A percentile compares a stretch with the other conserved stretches of the same genome.
These are phyloP conservation scores for Myiothlypis coronata DNA, from an alignment of 2,797 vertebrate species.

Conservation along the genomic window DNA sequence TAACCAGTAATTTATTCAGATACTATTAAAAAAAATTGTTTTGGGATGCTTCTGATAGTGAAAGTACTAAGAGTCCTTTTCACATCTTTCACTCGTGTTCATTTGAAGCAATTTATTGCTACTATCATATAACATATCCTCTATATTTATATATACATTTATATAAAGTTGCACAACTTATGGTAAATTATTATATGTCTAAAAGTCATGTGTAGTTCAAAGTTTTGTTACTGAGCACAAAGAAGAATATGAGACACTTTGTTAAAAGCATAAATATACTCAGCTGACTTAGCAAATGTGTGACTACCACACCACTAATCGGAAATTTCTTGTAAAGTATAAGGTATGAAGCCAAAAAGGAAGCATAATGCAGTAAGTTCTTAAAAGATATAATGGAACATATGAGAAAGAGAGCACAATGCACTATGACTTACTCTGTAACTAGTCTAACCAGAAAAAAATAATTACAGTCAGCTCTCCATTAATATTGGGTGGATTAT, in stretches of 20 bases:
- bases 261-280: conserved; percentile 35
- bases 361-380: conserved; percentile 30
- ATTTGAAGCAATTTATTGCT: not conserved
- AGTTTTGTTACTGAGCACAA: not conserved
- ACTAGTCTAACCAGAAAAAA: conserved; percentile 50
- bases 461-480: conserved; percentile 46
- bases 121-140: not conserved
- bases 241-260: not conserved
- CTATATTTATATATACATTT: not conserved
- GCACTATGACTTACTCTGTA: conserved; percentile 17
- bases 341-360: conserved; percentile 55
- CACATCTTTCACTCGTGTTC: not conserved
- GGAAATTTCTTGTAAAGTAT: conserved; percentile 32
- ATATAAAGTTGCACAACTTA: not conserved
- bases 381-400: conserved; percentile 34
- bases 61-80: not conserved
- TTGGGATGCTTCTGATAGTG: conserved; percentile 3
- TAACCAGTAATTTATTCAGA: not conserved
- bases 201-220: not conserved
- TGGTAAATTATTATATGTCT: not conserved
- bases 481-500: conserved; percentile 56
- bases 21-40: not conserved
- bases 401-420: conserved; percentile 23
- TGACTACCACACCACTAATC: conserved; percentile 13
- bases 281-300: conserved; percentile 40